phyloP scores from a whole-genome alignment of 2,797 vertebrate genomes.

The Meriones psammophilus region DNA sequence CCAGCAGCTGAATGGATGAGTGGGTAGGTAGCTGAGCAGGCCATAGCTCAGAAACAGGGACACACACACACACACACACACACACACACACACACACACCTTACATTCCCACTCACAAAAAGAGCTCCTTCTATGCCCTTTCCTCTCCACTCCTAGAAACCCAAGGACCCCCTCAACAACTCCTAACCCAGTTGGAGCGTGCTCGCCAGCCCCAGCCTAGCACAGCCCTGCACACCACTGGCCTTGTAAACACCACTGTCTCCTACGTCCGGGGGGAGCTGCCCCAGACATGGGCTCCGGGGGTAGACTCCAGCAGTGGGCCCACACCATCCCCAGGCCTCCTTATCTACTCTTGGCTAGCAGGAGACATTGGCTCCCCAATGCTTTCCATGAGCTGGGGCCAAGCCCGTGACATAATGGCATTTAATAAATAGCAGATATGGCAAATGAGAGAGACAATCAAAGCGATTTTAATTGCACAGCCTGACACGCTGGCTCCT shows the following conservation, averaged over 20 bases:
- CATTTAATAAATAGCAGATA: slow-evolving; percentile 72
- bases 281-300: neutral
- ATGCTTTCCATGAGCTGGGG: neutral
- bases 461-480: slow-evolving; percentile 36
- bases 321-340: neutral
- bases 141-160: neutral
- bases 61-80: neutral
- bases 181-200: neutral
- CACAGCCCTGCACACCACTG: slow-evolving; percentile 43
- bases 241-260: slow-evolving; percentile 68
- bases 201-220: neutral
- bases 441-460: slow-evolving; percentile 63
- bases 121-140: rapidly evolving
- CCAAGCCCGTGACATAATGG: slow-evolving; percentile 23
- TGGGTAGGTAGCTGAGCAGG: neutral
- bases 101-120: neutral
- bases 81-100: neutral
- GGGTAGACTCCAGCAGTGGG: neutral
- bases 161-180: too few relatives aligned
- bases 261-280: neutral
- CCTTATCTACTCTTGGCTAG: neutral
- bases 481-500: neutral
- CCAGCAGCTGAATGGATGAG: neutral
- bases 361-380: slow-evolving; percentile 5
- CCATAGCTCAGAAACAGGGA: neutral